A percentile compares a stretch with the other conserved stretches of the same genome.
These are phyloP conservation scores for Austrofundulus limnaeus DNA, from an alignment of 2,113 vertebrate species.

Conservation along the genomic window DNA sequence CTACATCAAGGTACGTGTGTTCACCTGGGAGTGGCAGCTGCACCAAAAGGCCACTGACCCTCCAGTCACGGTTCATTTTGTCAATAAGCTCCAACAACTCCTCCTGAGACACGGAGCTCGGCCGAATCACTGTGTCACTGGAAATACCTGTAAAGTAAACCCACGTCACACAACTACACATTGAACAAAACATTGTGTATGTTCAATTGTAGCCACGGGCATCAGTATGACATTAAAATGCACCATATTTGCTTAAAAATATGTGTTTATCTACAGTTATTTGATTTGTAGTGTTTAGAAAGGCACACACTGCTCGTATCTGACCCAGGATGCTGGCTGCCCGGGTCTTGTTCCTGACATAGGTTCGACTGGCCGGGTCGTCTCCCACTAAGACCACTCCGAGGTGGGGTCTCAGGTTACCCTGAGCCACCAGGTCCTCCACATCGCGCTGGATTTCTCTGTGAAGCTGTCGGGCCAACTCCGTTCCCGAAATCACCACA, in stretches of 20 bases:
- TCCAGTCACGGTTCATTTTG: constrained; percentile 86
- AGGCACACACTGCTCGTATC: constrained; percentile 39
- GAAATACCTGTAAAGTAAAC: constrained; percentile 72
- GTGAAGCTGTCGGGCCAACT: constrained; percentile 85
- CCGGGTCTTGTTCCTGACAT: constrained; percentile 89
- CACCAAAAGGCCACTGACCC: constrained; percentile 88
- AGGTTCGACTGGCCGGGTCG: constrained; percentile 87
- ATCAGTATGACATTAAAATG: neutral
- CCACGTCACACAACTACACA: neutral
- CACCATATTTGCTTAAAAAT: no score
- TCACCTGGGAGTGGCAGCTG: constrained; percentile 86
- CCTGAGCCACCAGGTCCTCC: constrained; percentile 81
- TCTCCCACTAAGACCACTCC: constrained; percentile 89
- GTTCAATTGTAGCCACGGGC: no score
- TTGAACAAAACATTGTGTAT: no score
- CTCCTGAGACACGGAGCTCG: constrained; percentile 86
- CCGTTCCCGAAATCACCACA: constrained; percentile 86
- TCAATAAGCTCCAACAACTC: constrained; percentile 86
- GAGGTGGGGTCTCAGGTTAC: constrained; percentile 89
- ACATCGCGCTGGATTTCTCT: constrained; percentile 87
- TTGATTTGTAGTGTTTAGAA: constrained; percentile 2
- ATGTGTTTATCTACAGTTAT: no score
- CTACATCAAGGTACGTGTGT: neutral
- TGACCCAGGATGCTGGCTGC: constrained; percentile 87
- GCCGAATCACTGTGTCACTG: constrained; percentile 86